A percentile compares a stretch with the other conserved stretches of the same genome.
Evolutionary conservation across 2,888 invertebrate species (phyloP).

Genomic region (Mechanitis messenoides): DNA sequence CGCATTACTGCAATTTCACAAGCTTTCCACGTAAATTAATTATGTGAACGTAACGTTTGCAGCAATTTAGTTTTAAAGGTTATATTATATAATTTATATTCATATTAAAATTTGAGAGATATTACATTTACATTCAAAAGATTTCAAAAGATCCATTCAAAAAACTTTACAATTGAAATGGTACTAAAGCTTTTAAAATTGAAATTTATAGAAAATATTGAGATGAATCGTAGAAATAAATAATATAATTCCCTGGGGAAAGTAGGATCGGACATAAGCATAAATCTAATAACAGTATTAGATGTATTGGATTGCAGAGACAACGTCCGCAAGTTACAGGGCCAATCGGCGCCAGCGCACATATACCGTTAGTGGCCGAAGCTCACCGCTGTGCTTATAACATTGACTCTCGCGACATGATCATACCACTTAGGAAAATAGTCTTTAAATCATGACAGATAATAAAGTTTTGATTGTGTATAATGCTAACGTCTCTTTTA

Average conservation of each 20-base stretch:
- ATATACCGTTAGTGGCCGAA: constrained; percentile 57
- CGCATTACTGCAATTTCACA: constrained; percentile 40
- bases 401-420: constrained; percentile 40
- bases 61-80: constrained; percentile 17
- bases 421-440: constrained; percentile 58
- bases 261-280: constrained; percentile 57
- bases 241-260: constrained; percentile 58
- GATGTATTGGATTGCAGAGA: constrained; percentile 68
- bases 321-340: constrained; percentile 60
- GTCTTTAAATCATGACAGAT: constrained; percentile 50
- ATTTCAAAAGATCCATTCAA: too few relatives aligned
- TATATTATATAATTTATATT: constrained; percentile 6
- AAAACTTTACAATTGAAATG: neutral
- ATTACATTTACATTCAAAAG: too few relatives aligned
- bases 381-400: constrained; percentile 34
- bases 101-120: neutral
- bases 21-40: constrained; percentile 36
- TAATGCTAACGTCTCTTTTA: constrained; percentile 10
- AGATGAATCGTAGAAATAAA: constrained; percentile 59
- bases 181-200: neutral
- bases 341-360: constrained; percentile 50
- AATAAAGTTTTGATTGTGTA: constrained; percentile 20
- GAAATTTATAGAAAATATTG: constrained; percentile 24
- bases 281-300: constrained; percentile 72
- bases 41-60: constrained; percentile 23